Conservation (phyloP, 2,888 invertebrate genomes). For the Ophioninae sp. region DNA sequence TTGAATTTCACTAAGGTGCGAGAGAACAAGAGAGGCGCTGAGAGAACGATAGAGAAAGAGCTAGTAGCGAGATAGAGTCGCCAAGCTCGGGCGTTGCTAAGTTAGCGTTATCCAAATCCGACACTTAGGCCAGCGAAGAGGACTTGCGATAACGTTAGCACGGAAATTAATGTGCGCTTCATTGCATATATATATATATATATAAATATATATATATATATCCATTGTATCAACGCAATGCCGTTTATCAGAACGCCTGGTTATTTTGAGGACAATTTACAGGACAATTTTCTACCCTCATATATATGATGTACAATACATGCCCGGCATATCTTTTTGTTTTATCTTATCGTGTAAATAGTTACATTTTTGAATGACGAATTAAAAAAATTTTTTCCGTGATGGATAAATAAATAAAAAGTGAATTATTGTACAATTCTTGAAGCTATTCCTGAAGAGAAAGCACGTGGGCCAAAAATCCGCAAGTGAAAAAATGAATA, state of each 20-base stretch:
- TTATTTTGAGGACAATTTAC: background rate
- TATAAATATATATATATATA: conserved; percentile 26
- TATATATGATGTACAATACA: too few species aligned
- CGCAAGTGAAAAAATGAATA: too few species aligned
- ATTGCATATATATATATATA: conserved; percentile 32
- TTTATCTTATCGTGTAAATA: too few species aligned
- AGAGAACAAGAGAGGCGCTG: conserved; percentile 15
- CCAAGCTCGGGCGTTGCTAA: conserved; percentile 70
- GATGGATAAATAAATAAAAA: too few species aligned
- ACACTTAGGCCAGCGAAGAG: conserved; percentile 71
- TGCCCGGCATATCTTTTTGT: too few species aligned
- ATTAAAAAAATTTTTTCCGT: too few species aligned
- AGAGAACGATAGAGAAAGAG: conserved; percentile 16
- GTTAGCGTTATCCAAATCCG: conserved; percentile 76
- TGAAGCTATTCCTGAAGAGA: too few species aligned
- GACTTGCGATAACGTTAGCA: conserved; percentile 73
- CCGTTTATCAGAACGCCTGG: background rate
- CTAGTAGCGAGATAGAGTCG: conserved; percentile 54
- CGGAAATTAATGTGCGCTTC: conserved; percentile 73
- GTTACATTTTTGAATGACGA: too few species aligned
- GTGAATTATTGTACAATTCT: too few species aligned
- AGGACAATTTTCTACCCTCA: background rate
- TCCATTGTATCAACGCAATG: background rate
- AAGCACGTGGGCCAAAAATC: too few species aligned
- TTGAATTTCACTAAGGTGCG: conserved; percentile 58